phyloP scores from a whole-genome alignment of 2,888 invertebrate species.

The Choreutis nemorana region DNA sequence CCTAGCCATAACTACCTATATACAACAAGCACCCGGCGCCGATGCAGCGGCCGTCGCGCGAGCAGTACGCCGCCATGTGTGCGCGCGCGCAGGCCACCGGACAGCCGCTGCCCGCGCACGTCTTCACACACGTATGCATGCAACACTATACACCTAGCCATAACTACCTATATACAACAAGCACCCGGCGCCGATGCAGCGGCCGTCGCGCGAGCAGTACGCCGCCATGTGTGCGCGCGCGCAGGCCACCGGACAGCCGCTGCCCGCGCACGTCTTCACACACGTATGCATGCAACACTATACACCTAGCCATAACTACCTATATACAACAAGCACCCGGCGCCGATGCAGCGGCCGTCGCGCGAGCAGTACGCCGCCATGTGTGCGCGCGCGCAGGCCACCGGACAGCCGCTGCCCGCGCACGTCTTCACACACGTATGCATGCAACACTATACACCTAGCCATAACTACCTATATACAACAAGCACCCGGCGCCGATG shows the following conservation, averaged over 20 bases:
- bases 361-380: conserved; percentile 77
- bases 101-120: conserved; percentile 74
- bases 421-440: conserved; percentile 72
- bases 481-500: conserved; percentile 77
- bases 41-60: conserved; percentile 73
- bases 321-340: conserved; percentile 78
- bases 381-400: conserved; percentile 72
- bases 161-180: too few relatives aligned
- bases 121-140: conserved; percentile 68
- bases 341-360: conserved; percentile 73
- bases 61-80: conserved; percentile 77
- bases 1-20: conserved; percentile 4
- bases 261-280: conserved; percentile 72
- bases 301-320: too few relatives aligned
- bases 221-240: conserved; percentile 74
- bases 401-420: conserved; percentile 73
- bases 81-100: conserved; percentile 72
- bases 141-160: too few relatives aligned
- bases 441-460: too few relatives aligned
- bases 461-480: too few relatives aligned
- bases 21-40: conserved; percentile 78
- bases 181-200: conserved; percentile 76
- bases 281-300: conserved; percentile 70
- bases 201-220: conserved; percentile 75
- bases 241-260: conserved; percentile 71